Percentiles rank a stretch among this genome's conserved stretches.
phyloP scores from a whole-genome alignment of 1,140 invertebrate species.

The honey bee (Apis mellifera) region DNA sequence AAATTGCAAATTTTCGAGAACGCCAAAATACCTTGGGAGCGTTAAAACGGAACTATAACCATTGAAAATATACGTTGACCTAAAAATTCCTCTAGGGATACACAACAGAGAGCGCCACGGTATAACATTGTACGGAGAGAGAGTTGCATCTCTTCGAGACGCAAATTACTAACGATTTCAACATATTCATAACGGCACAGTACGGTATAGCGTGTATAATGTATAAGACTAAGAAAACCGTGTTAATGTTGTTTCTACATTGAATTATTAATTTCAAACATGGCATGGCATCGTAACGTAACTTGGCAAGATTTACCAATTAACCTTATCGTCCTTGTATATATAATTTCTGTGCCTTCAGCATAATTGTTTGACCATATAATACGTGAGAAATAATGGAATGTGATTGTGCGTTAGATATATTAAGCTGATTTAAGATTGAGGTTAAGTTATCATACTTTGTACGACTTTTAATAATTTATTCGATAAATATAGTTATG shows the following conservation, averaged over 20 bases:
- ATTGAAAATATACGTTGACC: conserved; percentile 16
- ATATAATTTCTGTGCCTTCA: background rate
- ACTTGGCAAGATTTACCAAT: background rate
- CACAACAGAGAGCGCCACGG: background rate
- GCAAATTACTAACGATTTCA: background rate
- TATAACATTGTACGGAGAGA: background rate
- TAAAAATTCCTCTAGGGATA: conserved; percentile 6
- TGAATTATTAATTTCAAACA: background rate
- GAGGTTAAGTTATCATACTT: too few species aligned
- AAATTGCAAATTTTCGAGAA: conserved; percentile 6
- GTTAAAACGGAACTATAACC: background rate
- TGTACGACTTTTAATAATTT: too few species aligned
- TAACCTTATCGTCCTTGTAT: background rate
- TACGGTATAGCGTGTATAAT: background rate
- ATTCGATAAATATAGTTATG: too few species aligned
- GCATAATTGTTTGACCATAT: too few species aligned
- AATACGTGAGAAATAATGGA: too few species aligned
- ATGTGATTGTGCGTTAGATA: too few species aligned
- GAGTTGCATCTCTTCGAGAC: background rate
- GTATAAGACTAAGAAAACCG: background rate
- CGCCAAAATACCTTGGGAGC: background rate
- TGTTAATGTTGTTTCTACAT: background rate
- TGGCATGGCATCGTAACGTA: background rate
- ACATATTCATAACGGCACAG: background rate
- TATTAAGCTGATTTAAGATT: too few species aligned